A percentile compares a stretch with the other conserved stretches of the same genome.
Conservation (phyloP, 2,113 vertebrate genomes). For the Neogobius melanostomus region DNA sequence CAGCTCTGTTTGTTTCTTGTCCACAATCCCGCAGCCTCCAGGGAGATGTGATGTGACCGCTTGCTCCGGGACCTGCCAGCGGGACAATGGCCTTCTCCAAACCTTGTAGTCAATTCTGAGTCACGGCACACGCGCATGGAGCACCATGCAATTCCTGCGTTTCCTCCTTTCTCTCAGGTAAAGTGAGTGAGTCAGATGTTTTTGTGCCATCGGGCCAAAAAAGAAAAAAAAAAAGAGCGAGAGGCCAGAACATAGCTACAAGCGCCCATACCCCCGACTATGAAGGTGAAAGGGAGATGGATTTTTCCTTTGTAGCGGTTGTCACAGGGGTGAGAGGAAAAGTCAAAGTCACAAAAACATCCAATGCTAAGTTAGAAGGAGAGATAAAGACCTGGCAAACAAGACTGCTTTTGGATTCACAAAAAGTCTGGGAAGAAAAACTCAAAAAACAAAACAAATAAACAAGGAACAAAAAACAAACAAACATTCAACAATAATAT, state of each 20-base stretch:
- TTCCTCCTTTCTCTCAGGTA: constrained; percentile 35
- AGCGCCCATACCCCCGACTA: constrained; percentile 20
- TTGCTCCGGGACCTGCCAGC: constrained; percentile 41
- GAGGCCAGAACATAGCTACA: constrained; percentile 5
- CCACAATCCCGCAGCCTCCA: constrained; percentile 9
- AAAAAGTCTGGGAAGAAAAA: constrained; percentile 18
- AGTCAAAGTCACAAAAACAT: not conserved
- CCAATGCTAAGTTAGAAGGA: not conserved
- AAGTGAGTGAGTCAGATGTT: constrained; percentile 31
- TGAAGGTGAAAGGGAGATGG: constrained; percentile 21
- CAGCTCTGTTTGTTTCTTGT: constrained; percentile 24
- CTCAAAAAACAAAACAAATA: not conserved
- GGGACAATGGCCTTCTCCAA: constrained; percentile 54
- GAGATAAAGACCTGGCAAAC: constrained; percentile 15
- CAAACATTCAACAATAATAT: not conserved
- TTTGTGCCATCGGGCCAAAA: constrained; percentile 24
- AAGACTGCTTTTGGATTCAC: constrained; percentile 33
- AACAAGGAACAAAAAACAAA: not conserved
- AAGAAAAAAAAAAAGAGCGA: constrained; percentile 21
- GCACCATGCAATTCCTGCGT: constrained; percentile 45
- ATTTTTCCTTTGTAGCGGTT: constrained; percentile 5
- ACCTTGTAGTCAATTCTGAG: constrained; percentile 52
- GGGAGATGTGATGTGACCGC: constrained; percentile 38
- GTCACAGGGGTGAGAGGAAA: constrained; percentile 10
- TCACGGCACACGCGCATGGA: constrained; percentile 34